Evolutionary conservation across 1,140 invertebrate genomes (phyloP), one percentile per base, ranked within the genome.

Genomic region (Marisa cornuarietis): DNA sequence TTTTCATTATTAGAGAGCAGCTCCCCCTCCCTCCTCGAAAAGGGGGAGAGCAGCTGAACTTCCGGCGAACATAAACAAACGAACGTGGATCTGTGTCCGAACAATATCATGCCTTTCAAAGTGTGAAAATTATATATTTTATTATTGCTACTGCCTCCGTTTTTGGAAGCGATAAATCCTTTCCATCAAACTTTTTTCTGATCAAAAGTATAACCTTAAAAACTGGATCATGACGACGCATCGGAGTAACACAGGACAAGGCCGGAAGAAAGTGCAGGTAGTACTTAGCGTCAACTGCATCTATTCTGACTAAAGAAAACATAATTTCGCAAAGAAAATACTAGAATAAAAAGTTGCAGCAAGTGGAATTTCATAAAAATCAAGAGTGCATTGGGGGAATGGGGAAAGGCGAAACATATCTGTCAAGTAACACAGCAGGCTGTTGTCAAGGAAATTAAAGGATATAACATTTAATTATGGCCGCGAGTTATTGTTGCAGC

Each of bases 221-320:
- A 52, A 76, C n/a, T 24, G 20, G 61, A 65, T 66, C 24, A 81
- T 81, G 80, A 76, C 80, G 13, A 78, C 80, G 13, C 80, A 81
- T 65, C 42, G 80, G 74, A 76, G 71, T 20, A 63, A 77, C 54
- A 63, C 65, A 10, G 63, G 76, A 18, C 80, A 81, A 58, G 80
- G 76, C 10, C 77, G 80, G 20, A 81, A 81, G 76, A 81, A 81
- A 81, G 80, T 81, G 61, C 80, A 81, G 80, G 80, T 81, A 62
- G 9, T 51, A 11, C 26, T 49, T 20, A 71, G 26, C 14, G 26
- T 42, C 18, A 49, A 26, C 26, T 20, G 31, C 69, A 49, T 2
- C 51, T 71, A 24, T 71, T 71, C 69, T 49, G 16, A 49, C 11
- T 52, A n/a, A 61, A 22, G 51, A 31, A 14, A 26, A 76, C 31